phyloP scores from a whole-genome alignment of 2,113 vertebrate genomes.

The Podarcis cretensis region DNA sequence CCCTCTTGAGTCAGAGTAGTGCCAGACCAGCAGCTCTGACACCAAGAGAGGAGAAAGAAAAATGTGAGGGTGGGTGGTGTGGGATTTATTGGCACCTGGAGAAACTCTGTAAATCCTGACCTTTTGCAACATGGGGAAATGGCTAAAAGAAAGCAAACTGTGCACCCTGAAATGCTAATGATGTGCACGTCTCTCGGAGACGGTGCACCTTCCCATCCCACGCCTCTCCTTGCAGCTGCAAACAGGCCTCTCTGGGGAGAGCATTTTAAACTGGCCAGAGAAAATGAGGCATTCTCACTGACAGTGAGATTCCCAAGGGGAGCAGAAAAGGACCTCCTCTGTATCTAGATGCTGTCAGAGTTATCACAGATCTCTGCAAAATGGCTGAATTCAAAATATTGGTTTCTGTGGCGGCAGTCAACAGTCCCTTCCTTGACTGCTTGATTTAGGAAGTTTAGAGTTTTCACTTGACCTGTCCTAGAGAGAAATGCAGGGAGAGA shows the following conservation, averaged over 20 bases:
- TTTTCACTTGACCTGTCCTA: neutral
- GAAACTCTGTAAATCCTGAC: neutral
- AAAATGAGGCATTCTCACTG: neutral
- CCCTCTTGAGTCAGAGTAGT: neutral
- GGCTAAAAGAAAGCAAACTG: neutral
- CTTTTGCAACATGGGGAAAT: neutral
- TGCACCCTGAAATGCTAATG: conserved; percentile 4
- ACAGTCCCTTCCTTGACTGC: neutral
- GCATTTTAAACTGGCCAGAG: conserved; percentile 18
- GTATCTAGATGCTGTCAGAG: neutral
- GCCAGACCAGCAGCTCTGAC: neutral
- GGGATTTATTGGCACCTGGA: neutral
- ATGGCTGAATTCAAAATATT: neutral
- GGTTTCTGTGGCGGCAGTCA: neutral
- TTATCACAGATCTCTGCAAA: conserved; percentile 24
- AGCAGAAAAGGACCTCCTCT: conserved; percentile 11
- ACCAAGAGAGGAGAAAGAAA: neutral
- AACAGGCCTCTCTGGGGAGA: neutral
- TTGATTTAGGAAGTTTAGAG: neutral
- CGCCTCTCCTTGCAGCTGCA: neutral
- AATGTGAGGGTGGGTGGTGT: neutral
- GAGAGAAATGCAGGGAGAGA: neutral
- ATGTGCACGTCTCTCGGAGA: neutral
- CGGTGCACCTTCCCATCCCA: neutral
- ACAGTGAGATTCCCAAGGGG: neutral